Conservation (phyloP, 2,797 vertebrate genomes). For the Adrianichthys oophorus region DNA sequence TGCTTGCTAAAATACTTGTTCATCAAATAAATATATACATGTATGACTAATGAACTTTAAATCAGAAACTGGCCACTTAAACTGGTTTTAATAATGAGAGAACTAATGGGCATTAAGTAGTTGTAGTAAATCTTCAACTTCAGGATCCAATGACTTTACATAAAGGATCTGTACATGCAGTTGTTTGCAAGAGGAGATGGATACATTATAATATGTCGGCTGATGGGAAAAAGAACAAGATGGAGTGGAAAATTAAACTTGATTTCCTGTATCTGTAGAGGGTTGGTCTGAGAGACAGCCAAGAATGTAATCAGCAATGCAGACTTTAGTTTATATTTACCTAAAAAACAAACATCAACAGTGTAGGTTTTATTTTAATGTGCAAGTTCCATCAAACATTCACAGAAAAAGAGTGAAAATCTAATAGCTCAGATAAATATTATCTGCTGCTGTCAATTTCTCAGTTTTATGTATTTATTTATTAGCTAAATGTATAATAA, state of each 20-base stretch:
- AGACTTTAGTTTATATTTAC: neutral
- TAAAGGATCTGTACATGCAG: neutral
- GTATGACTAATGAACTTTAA: no score
- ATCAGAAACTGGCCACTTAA: no score
- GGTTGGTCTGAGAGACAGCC: neutral
- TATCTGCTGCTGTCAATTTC: no score
- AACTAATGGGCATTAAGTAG: neutral
- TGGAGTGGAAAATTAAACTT: neutral
- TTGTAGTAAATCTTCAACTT: neutral
- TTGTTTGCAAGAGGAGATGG: slow-evolving; percentile 1
- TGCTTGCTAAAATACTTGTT: no score
- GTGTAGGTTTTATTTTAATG: neutral
- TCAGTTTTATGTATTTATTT: no score
- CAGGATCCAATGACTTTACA: neutral
- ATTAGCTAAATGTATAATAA: no score
- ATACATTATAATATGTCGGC: neutral
- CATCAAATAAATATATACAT: no score
- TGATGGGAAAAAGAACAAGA: neutral
- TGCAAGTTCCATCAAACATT: no score
- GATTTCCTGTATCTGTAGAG: neutral
- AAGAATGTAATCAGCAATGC: neutral
- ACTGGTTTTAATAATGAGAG: neutral
- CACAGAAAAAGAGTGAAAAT: no score
- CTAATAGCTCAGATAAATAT: no score
- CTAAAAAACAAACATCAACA: neutral